These are phyloP conservation scores for Equus przewalskii DNA, from an alignment of 2,113 vertebrate species.

Conservation along the genomic window DNA sequence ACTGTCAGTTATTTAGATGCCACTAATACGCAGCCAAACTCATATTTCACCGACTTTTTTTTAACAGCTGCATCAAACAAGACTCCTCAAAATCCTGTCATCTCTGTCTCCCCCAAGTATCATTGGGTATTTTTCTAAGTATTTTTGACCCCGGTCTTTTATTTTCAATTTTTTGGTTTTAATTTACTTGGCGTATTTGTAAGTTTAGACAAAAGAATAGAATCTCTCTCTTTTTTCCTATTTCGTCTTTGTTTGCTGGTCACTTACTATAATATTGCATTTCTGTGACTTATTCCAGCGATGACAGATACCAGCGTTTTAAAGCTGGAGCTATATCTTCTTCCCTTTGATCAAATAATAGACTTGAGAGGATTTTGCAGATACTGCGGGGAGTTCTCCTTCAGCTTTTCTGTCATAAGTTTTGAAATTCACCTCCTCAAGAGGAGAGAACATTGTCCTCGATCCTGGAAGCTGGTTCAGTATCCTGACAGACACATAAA, in stretches of 20 bases:
- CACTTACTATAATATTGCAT: neutral
- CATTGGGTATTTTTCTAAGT: neutral
- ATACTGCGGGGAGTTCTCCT: neutral
- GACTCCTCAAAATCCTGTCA: neutral
- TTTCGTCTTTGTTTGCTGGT: neutral
- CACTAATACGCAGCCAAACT: neutral
- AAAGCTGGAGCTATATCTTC: neutral
- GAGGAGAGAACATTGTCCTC: neutral
- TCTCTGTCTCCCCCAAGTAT: neutral
- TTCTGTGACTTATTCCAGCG: neutral
- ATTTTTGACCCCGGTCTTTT: neutral
- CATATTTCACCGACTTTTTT: neutral
- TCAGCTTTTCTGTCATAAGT: neutral
- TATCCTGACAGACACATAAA: neutral
- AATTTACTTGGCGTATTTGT: neutral
- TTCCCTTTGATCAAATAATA: neutral
- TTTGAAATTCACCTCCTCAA: neutral
- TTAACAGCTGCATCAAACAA: neutral
- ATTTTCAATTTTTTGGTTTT: neutral
- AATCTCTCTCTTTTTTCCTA: neutral
- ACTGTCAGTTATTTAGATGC: neutral
- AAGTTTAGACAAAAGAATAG: neutral
- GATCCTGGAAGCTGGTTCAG: neutral
- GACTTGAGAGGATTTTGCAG: neutral
- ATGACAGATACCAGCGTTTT: neutral